Conservation (phyloP, 2,797 vertebrate species). For the Anguilla anguilla region DNA sequence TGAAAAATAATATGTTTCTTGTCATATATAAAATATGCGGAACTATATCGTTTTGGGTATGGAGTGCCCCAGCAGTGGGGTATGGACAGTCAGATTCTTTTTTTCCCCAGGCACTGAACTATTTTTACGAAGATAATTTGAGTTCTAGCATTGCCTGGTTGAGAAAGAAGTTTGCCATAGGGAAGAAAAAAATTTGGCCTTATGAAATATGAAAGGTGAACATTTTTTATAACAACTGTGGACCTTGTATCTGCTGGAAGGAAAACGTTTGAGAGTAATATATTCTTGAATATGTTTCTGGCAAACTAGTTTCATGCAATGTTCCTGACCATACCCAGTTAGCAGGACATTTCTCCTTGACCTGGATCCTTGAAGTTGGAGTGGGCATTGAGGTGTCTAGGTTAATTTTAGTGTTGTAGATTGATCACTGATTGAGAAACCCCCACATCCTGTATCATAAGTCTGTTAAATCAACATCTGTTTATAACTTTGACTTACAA, state of each 20-base stretch:
- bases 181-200: not conserved
- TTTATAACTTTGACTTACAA: no score
- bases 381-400: no score
- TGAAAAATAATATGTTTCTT: no score
- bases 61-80: no score
- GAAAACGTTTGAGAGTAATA: not conserved
- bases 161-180: not conserved
- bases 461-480: no score
- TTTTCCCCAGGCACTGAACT: not conserved
- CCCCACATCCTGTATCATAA: no score
- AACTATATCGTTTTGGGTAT: no score
- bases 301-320: not conserved
- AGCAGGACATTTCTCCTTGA: slow-evolving; percentile 61
- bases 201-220: not conserved
- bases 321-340: slow-evolving; percentile 69
- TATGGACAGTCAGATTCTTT: not conserved
- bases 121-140: not conserved
- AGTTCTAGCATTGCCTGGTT: not conserved
- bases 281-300: not conserved
- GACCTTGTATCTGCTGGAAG: not conserved
- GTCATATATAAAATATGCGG: no score
- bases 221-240: not conserved
- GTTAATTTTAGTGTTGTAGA: no score
- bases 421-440: no score
- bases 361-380: slow-evolving; percentile 70